Base-by-base conservation (phyloP, 2,797 vertebrate genomes). In the Numenius phaeopus region DNA sequence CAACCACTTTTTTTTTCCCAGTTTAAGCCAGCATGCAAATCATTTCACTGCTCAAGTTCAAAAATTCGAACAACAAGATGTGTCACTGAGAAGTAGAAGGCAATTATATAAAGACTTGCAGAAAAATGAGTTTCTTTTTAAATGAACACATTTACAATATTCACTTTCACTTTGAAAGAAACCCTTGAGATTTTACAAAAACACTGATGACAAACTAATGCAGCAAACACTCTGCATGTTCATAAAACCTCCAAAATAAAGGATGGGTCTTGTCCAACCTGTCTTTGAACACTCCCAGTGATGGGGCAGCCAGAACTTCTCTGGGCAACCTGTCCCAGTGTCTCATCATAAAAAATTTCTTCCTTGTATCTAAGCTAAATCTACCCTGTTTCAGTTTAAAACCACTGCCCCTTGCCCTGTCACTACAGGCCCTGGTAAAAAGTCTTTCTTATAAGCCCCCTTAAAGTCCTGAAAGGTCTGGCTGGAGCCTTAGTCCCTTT, bases 1-100 rank as follows among this genome's bases (percentile, higher is more conserved):
- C 87, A 57, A 40, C 47, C n/a, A 26, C 30, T 58, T 90, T 52
- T 86, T 50, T 65, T 75, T 72, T 44, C 14, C 55, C 32, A 44
- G 37, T 81, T 91, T 83, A 87, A 96, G 64, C 26, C 92, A 92
- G 76, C 67, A 94, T 71, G 91, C 39, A 94, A 86, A 95, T 76
- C 11, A 40, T 54, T 89, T 88, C 58, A 44, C 47, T 86, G 76
- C 86, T 93, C 55, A 88, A 91, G 90, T 70, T 86, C 71, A 78
- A 65, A 42, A 83, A 78, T 52, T 5, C 57, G 22, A 95, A 87
- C 78, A 94, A 78, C 54, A 94, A 65, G 76, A 93, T 64, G 50
- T 58, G 57, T 34, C 79, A 73, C 82, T 62, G 40, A 13, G 49
- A 90, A 75, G 72, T 46, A 30, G 2, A 71, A 32, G 27, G 90